Conservation (phyloP, 2,888 invertebrate genomes). For the Nephrotoma appendiculata region DNA sequence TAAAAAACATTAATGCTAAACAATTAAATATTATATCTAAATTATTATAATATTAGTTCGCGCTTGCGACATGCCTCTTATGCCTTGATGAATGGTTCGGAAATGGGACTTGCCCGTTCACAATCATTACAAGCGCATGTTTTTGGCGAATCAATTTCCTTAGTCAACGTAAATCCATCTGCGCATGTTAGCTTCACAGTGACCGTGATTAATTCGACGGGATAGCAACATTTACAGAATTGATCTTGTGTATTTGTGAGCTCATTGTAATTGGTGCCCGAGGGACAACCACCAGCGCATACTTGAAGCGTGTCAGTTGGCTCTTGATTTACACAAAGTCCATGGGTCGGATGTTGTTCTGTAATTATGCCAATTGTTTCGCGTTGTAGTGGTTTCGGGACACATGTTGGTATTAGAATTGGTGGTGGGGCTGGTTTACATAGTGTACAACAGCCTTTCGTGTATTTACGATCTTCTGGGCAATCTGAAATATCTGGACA, state of each 20-base stretch:
- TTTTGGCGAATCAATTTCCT: conserved; percentile 5
- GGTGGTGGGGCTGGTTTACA: conserved; percentile 35
- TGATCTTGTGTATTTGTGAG: background rate
- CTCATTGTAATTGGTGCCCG: conserved; percentile 49
- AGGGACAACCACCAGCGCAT: conserved; percentile 55
- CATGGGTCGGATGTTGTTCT: conserved; percentile 34
- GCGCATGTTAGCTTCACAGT: conserved; percentile 30
- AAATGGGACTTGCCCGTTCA: background rate
- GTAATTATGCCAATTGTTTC: conserved; percentile 44
- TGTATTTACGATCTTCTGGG: conserved; percentile 36
- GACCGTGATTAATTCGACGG: background rate
- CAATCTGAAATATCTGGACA: conserved; percentile 53
- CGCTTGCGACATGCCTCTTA: background rate
- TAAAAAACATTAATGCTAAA: background rate
- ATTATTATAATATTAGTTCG: background rate
- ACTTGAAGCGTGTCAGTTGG: conserved; percentile 47
- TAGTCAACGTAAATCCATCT: conserved; percentile 26
- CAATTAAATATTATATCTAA: background rate
- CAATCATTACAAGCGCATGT: conserved; percentile 4
- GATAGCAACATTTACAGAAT: background rate
- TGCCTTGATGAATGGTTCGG: background rate
- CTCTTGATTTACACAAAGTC: conserved; percentile 46
- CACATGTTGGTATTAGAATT: conserved; percentile 31
- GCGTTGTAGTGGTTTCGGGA: conserved; percentile 37
- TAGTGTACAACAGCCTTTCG: conserved; percentile 50